A percentile compares a stretch with the other conserved stretches of the same genome.
phyloP scores from a whole-genome alignment of 2,888 invertebrate species.

The Ophion ventricosus region DNA sequence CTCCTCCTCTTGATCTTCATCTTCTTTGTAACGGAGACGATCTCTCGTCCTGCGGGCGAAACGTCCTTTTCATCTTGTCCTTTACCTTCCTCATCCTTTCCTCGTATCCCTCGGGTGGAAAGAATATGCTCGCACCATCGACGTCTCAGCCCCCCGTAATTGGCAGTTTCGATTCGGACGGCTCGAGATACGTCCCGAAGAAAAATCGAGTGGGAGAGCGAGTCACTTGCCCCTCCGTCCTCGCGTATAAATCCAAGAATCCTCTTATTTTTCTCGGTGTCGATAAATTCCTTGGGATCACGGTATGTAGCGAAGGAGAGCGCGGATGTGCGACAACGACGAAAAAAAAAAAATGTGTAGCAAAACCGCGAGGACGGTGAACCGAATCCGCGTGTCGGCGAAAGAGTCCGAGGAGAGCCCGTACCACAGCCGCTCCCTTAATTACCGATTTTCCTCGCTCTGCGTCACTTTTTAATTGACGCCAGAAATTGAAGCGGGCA shows the following conservation, averaged over 20 bases:
- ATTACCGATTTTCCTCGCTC: conserved; percentile 83
- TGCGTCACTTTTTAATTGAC: conserved; percentile 83
- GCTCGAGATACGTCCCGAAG: conserved; percentile 2
- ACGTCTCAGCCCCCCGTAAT: conserved; percentile 44
- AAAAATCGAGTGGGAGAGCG: conserved; percentile 21
- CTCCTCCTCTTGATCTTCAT: conserved; percentile 19
- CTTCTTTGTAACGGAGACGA: conserved; percentile 68
- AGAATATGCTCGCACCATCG: neutral
- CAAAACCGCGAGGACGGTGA: conserved; percentile 20
- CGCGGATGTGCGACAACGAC: neutral
- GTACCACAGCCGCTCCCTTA: conserved; percentile 78
- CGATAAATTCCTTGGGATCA: conserved; percentile 23
- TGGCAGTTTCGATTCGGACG: conserved; percentile 63
- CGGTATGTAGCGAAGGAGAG: neutral
- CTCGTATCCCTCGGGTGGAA: neutral
- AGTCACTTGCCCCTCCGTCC: too few species aligned
- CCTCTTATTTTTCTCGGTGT: conserved; percentile 16
- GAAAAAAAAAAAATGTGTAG: conserved; percentile 21
- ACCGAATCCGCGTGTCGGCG: conserved; percentile 26
- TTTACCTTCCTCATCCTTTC: neutral
- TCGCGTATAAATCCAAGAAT: neutral
- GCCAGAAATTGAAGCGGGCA: conserved; percentile 81
- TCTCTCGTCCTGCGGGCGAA: conserved; percentile 36
- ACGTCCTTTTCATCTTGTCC: neutral
- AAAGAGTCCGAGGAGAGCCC: conserved; percentile 50